Evolutionary conservation across 2,113 vertebrate species (phyloP), one percentile per base, ranked within the genome.

Genomic region (Lagopus leucura): DNA sequence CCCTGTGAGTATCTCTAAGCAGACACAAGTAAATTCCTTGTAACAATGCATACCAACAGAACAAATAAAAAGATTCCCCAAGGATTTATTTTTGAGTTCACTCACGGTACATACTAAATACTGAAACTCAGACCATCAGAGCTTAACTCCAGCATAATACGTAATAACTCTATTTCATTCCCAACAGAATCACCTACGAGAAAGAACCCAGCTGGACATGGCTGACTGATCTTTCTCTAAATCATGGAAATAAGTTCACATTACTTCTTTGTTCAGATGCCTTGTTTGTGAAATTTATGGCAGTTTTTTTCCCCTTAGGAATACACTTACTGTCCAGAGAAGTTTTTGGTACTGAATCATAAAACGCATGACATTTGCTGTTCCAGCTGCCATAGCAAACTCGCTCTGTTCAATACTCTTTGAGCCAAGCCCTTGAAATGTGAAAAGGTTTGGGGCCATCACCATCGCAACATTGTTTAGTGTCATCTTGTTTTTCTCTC

Each of bases 391-490:
- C 98, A 99, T 99, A 78, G 95, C 97, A 90, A 99, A 98, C 95
- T 99, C 98, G 88, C 97, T 98, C 90, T 99, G 98, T 75, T 99
- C 99, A 0, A 95, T 97, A 55, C 97, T 88, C 96, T 99, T 99
- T 72, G 98, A 96, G 82, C 98, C 97, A 77, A 98, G 95, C 4
- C 98, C 97, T 72, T 98, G 99, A 93, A 98, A 98, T 38, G 99
- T 99, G 97, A 99, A 99, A 96, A 99, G 98, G 97, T 99, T 99
- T n/a, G 99, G 99, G 13, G 99, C 98, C 98, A 99, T 99, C 92
- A 99, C 98, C 97, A 99, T 98, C 0, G 99, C 98, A n/a, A 99
- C 98, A 16, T 99, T 99, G 95, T 98, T 99, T 52, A 98, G 90
- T 0, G 98, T 99, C 99, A 99, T 99, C 97, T 99, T 99, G 88